A percentile compares a stretch with the other conserved stretches of the same genome.
Conservation (phyloP, 2,888 invertebrate species). For the Netelia virgata region DNA sequence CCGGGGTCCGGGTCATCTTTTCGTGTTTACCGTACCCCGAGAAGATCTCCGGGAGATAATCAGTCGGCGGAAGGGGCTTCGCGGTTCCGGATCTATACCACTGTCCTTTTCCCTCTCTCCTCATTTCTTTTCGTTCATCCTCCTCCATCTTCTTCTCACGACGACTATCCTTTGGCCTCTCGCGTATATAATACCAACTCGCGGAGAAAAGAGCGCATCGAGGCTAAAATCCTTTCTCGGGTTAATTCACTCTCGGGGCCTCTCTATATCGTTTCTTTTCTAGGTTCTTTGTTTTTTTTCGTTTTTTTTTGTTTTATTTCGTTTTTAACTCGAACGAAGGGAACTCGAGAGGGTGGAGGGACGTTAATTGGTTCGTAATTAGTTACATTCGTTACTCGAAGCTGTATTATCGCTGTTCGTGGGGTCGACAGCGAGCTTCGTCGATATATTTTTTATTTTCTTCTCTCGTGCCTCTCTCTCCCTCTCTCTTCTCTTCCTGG, state of each 20-base stretch:
- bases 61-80: constrained; percentile 65
- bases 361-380: constrained; percentile 63
- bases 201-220: constrained; percentile 25
- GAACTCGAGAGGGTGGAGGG: not conserved
- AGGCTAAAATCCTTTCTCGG: constrained; percentile 52
- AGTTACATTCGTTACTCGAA: constrained; percentile 50
- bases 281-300: not conserved
- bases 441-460: constrained; percentile 19
- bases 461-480: not conserved
- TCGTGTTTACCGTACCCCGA: constrained; percentile 73
- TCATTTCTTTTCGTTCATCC: constrained; percentile 10
- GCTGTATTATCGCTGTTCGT: constrained; percentile 38
- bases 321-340: not conserved
- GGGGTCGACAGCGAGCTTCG: constrained; percentile 37
- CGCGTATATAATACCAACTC: not conserved
- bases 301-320: constrained; percentile 10
- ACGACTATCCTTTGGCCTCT: constrained; percentile 36
- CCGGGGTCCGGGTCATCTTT: constrained; percentile 68
- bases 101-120: constrained; percentile 53
- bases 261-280: not conserved
- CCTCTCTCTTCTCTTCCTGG: constrained; percentile 16
- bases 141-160: constrained; percentile 38
- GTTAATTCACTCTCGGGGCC: constrained; percentile 38
- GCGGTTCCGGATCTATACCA: constrained; percentile 70
- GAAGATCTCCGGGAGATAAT: constrained; percentile 74